Evolutionary conservation across 2,888 invertebrate species (phyloP).

Genomic region (Matsumyia berberina): DNA sequence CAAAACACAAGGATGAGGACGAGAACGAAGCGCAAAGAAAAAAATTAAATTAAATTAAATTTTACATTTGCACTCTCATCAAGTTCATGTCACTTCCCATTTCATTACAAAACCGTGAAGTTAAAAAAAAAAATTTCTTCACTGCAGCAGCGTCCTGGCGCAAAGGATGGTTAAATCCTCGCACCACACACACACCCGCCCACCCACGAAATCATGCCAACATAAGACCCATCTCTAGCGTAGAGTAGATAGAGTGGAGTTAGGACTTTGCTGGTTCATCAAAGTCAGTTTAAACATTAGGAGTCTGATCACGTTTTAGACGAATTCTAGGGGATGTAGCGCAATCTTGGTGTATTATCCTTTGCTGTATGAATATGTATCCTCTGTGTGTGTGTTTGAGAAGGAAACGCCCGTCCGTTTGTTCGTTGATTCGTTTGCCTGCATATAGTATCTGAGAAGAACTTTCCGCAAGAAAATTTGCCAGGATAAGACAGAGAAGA

Average conservation of each 20-base stretch:
- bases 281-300: slow-evolving; percentile 67
- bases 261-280: slow-evolving; percentile 73
- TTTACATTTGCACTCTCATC: slow-evolving; percentile 76
- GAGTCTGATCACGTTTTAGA: slow-evolving; percentile 74
- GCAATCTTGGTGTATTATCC: slow-evolving; percentile 65
- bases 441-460: slow-evolving; percentile 36
- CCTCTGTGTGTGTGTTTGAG: neutral
- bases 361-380: slow-evolving; percentile 33
- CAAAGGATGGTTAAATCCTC: too few species aligned
- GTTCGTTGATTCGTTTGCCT: slow-evolving; percentile 32
- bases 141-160: slow-evolving; percentile 28
- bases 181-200: slow-evolving; percentile 3
- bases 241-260: slow-evolving; percentile 32
- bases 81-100: slow-evolving; percentile 76
- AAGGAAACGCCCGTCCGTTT: slow-evolving; percentile 65
- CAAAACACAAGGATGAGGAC: too few species aligned
- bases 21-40: slow-evolving; percentile 22
- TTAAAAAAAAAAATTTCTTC: slow-evolving; percentile 52
- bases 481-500: neutral
- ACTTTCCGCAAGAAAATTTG: slow-evolving; percentile 49
- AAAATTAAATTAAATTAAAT: slow-evolving; percentile 72
- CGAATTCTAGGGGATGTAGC: slow-evolving; percentile 74
- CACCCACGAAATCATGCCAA: neutral
- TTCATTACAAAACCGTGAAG: slow-evolving; percentile 72
- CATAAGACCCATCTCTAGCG: slow-evolving; percentile 1